Base-by-base conservation (phyloP, 2,797 vertebrate genomes). In the Channa striata region DNA sequence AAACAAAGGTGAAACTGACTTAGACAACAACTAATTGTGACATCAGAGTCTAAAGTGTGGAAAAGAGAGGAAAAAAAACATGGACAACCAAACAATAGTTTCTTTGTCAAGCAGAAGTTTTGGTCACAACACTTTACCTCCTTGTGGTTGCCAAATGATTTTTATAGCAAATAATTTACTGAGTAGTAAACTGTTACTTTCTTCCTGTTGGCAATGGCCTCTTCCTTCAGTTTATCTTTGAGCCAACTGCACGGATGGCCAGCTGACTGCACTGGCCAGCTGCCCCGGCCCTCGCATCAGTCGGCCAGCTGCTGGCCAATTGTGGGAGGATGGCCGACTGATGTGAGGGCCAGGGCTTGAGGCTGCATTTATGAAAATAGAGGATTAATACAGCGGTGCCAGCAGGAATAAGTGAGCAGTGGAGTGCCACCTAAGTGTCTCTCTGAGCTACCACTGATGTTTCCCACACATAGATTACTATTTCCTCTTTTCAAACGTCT, bases 161-260 rank as follows among this genome's bases (percentile, higher is more conserved):
- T 64, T 34, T 46, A 51, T 14, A 21, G 17, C 9, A 53, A 46
- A 58, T 13, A 67, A 52, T 39, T 70, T 3, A 47, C 4, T 6
- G 19, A 46, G n/a, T 14, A 46, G 52, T 66, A 63, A 68, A 73
- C 43, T 46, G 40, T 11, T 33, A 12, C 72, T 60, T 72, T 61
- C 47, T 58, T 64, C 42, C 56, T 63, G 52, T 77, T 78, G 79
- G 72, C 58, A 46, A 7, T n/a, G 6, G 39, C 56, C 16, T 58
- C 40, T 81, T 62, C 61, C 48, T 76, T 75, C 47, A 10, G 64
- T 82, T 76, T 49, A 72, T 77, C 72, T 78, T 40, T 1, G 69
- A 59, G 77, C 74, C 62, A 74, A 58, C 53, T 25, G 51, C 19
- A 36, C 50, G 49, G 62, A 58, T 10, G 37, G 47, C 66, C 59